Evolutionary conservation across 2,888 invertebrate genomes (phyloP), one percentile per base, ranked within the genome.

Genomic region (Phaedon cochleariae): DNA sequence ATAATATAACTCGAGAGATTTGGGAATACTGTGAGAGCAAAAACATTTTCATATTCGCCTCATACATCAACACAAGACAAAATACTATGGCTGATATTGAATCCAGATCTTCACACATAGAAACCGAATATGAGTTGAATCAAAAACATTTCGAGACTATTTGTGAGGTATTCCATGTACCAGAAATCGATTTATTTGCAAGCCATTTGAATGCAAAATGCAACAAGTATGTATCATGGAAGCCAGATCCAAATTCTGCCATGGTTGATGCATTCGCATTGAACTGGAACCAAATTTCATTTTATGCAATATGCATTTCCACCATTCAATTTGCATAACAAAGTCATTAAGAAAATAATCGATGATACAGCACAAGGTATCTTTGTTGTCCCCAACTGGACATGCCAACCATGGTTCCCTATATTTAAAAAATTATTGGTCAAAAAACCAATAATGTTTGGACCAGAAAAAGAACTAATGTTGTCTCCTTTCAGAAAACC

Each of bases 181-280:
- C 60, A 37, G 31, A 37, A 9, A 64, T 64, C 49, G 67, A 67
- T 22, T 29, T 67, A 7, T 67, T 67, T 49, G 67, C 67, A n/a
- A 49, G 48, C 10, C 18, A 60, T 29, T 17, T 55, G 20, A 67
- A 64, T 54, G 18, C 51, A 20, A 67, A 67, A 57, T 67, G 67
- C 34, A 22, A 6, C 15, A 60, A 15, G 45, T 67, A 60, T 55
- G 21, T 67, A 31, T 67, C 63, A 4, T 67, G 67, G 57, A 22
- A 54, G 10, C 45, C 48, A 17, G 60, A 67, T 51, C 59, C 66
- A 1, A 54, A 48, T 21, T 62, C 62, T 6, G 66, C 21, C 31
- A n/a, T n/a, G n/a, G n/a, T n/a, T n/a, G n/a, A n/a, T n/a, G n/a
- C n/a, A n/a, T n/a, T n/a, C n/a, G n/a, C n/a, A n/a, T n/a, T n/a